A percentile compares a stretch with the other conserved stretches of the same genome.
phyloP scores from a whole-genome alignment of 2,113 vertebrate genomes.

The Isichthys henryi region DNA sequence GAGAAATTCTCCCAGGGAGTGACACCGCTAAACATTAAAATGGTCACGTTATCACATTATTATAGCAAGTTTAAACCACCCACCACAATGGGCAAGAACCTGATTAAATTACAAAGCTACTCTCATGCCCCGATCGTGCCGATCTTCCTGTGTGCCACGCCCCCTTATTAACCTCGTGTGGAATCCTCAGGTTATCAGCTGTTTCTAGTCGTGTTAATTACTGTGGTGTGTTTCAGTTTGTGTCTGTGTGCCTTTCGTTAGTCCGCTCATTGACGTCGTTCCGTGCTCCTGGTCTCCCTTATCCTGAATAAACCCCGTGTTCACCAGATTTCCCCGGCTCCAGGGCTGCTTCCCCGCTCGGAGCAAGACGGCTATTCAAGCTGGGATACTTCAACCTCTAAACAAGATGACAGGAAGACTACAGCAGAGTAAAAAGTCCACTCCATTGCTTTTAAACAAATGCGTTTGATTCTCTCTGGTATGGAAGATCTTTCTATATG shows the following conservation, averaged over 20 bases:
- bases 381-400: not conserved
- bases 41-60: not conserved
- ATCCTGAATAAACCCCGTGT: too few species aligned
- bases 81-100: not conserved
- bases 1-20: not conserved
- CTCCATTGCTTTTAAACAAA: not conserved
- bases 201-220: too few species aligned
- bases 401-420: not conserved
- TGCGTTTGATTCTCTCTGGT: not conserved
- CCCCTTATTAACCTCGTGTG: too few species aligned
- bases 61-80: not conserved
- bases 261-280: too few species aligned
- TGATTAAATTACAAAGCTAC: not conserved
- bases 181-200: too few species aligned
- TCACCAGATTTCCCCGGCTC: too few species aligned
- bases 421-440: not conserved
- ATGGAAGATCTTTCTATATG: not conserved
- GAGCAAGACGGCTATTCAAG: not conserved
- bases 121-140: too few species aligned
- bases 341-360: too few species aligned
- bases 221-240: too few species aligned
- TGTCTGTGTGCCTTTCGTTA: too few species aligned
- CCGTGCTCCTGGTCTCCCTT: too few species aligned
- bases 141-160: too few species aligned
- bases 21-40: not conserved